Evolutionary conservation across 2,797 vertebrate species (phyloP), one percentile per base, ranked within the genome.

Genomic region (Cichlasoma orientale): DNA sequence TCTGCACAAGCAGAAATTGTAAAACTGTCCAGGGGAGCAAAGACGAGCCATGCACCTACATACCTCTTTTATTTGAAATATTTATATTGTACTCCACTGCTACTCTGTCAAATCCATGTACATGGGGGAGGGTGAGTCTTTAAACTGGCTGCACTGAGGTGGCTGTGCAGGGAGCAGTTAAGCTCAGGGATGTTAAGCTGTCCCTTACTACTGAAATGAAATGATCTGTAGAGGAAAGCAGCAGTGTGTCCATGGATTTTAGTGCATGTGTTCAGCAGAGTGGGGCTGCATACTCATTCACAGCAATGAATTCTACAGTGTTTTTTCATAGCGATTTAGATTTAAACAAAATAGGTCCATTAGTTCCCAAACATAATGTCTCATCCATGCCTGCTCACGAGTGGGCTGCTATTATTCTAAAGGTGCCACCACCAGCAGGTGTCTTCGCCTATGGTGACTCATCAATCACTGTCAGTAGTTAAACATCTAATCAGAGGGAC

Each of bases 401-500:
- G 82, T 73, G 55, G 73, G 71, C 82, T 59, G 36, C 55, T 56
- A 77, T 79, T 11, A 69, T 86, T 86, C 79, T 36, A 9, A 63
- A 52, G 71, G 70, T 75, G 75, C 55, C 23, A 23, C 72, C 16
- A 4, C 47, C n/a, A 3, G 74, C 18, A 68, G 74, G 58, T 70
- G 73, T 69, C 71, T 75, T 61, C 73, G 41, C 36, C 72, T 9
- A 11, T 55, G 82, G 81, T 83, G 79, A 87, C 53, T 88, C 90
- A 92, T 94, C 92, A 87, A 78, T 94, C 92, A 91, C 85, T 92
- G 92, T 93, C 92, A 82, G 69, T 47, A 80, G 86, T 92, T 93
- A 88, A 92, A 88, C 74, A 81, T 92, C 88, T 91, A 94, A 93
- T 95, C 93, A 91, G 74, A 70, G 84, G 83, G 90, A 93, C 92